Percentiles rank a stretch among this genome's conserved stretches.
Evolutionary conservation across 2,888 invertebrate genomes (phyloP).

Genomic region (Parasteatoda lunata): DNA sequence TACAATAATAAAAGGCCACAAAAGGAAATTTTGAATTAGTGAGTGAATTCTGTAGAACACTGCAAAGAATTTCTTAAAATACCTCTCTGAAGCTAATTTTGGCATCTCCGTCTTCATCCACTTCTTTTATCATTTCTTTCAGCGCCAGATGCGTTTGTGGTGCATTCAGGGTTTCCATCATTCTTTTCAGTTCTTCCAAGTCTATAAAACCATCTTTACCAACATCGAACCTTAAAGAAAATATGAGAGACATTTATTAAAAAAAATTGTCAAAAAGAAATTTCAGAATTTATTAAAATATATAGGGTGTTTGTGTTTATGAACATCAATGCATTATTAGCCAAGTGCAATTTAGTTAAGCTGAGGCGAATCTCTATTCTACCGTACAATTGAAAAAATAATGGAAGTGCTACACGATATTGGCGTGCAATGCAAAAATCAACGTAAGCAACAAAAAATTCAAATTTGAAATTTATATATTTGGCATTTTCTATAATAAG

Average conservation of each 20-base stretch:
- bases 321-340: neutral
- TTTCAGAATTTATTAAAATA: neutral
- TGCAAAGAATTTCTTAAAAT: constrained; percentile 54
- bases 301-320: too few relatives aligned
- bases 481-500: too few relatives aligned
- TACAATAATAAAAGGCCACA: too few relatives aligned
- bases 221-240: constrained; percentile 84
- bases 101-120: constrained; percentile 76
- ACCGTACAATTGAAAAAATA: neutral
- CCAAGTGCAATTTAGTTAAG: neutral
- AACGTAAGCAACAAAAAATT: too few relatives aligned
- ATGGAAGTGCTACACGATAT: too few relatives aligned
- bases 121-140: constrained; percentile 91
- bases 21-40: too few relatives aligned
- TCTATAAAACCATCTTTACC: constrained; percentile 92
- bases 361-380: neutral
- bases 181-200: constrained; percentile 90
- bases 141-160: constrained; percentile 96
- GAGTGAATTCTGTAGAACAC: too few relatives aligned
- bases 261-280: too few relatives aligned
- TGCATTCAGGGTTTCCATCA: constrained; percentile 97
- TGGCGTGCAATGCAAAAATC: too few relatives aligned
- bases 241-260: too few relatives aligned
- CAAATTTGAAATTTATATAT: too few relatives aligned
- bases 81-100: constrained; percentile 92